phyloP scores from a whole-genome alignment of 2,113 vertebrate genomes.

The Ictidomys tridecemlineatus region DNA sequence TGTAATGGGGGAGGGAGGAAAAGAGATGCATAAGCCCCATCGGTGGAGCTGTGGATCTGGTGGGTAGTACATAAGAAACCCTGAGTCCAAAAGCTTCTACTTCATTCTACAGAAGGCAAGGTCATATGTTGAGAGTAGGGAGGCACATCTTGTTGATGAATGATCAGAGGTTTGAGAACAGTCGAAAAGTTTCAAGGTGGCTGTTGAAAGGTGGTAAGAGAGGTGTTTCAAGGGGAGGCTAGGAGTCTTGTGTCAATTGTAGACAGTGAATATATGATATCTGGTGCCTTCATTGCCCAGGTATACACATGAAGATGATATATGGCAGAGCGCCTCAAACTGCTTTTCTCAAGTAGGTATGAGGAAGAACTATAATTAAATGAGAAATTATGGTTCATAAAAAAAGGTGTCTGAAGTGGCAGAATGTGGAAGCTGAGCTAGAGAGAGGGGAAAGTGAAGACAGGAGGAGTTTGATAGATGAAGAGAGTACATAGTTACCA shows the following conservation, averaged over 20 bases:
- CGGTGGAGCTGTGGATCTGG: background rate
- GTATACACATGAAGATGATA: background rate
- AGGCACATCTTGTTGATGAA: background rate
- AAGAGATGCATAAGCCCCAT: background rate
- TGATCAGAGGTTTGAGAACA: background rate
- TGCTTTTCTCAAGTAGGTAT: background rate
- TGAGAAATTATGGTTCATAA: background rate
- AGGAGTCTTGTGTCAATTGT: background rate
- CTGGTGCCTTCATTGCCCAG: background rate
- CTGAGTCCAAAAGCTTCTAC: background rate
- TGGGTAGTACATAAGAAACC: background rate
- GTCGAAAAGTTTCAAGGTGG: background rate
- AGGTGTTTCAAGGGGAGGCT: background rate
- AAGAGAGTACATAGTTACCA: background rate
- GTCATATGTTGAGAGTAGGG: background rate
- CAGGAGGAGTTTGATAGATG: constrained; percentile 8
- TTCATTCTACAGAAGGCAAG: background rate
- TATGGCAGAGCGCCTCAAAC: background rate
- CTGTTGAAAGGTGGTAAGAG: background rate
- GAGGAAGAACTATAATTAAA: background rate
- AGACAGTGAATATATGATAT: background rate
- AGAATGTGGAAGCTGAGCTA: background rate
- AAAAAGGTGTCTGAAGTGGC: background rate
- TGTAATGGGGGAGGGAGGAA: background rate
- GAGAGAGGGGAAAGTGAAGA: constrained; percentile 22